These are phyloP conservation scores for Andrena haemorrhoa DNA, from an alignment of 2,888 invertebrate species.

Conservation along the genomic window DNA sequence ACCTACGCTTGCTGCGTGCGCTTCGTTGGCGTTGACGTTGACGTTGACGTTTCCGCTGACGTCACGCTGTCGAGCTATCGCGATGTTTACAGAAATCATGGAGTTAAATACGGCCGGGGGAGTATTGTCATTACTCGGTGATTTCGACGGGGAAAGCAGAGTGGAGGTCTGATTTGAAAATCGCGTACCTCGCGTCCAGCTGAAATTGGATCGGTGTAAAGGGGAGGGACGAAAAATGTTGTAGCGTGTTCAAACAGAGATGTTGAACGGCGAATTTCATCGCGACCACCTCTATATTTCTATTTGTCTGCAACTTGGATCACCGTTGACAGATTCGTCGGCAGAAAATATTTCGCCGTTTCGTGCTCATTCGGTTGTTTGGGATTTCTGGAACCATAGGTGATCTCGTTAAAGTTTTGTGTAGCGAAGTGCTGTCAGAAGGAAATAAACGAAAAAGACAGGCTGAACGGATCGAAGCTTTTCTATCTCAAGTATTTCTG, in stretches of 20 bases:
- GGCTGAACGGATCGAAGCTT: constrained; percentile 39
- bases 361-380: background rate
- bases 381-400: constrained; percentile 3
- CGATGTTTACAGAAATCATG: background rate
- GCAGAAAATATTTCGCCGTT: constrained; percentile 6
- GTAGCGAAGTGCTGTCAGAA: constrained; percentile 1
- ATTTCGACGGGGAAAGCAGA: background rate
- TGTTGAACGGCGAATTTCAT: background rate
- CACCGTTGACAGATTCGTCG: background rate
- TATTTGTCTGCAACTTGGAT: background rate
- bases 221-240: background rate
- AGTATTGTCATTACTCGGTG: background rate
- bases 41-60: background rate
- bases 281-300: background rate
- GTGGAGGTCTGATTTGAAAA: constrained; percentile 1
- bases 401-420: constrained; percentile 44
- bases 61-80: constrained; percentile 4
- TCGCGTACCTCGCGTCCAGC: background rate
- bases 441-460: constrained; percentile 31
- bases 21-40: background rate
- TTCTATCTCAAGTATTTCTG: constrained; percentile 62
- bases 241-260: background rate
- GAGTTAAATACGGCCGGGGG: background rate
- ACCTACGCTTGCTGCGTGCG: background rate
- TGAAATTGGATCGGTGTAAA: background rate